Conservation (phyloP, 1,140 invertebrate species). For the Aphaenogaster ashmeadi region DNA sequence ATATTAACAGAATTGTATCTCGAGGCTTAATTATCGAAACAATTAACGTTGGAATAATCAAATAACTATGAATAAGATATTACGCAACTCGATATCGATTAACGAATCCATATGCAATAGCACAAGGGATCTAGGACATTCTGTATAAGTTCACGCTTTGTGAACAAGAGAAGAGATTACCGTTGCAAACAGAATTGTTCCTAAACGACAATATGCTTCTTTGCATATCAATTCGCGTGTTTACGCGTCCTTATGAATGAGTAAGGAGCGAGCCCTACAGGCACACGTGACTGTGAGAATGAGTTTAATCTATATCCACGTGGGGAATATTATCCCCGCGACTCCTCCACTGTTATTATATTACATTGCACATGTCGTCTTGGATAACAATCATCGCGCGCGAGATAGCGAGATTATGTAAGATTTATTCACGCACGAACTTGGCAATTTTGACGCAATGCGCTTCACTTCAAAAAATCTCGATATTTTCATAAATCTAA, state of each 20-base stretch:
- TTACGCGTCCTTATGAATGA: slow-evolving; percentile 17
- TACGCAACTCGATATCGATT: not conserved
- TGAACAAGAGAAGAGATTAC: not conserved
- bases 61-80: not conserved
- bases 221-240: slow-evolving; percentile 17
- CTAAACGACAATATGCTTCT: not conserved
- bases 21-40: not conserved
- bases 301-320: slow-evolving; percentile 4
- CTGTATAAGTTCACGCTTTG: not conserved
- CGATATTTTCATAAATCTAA: not conserved
- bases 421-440: not conserved
- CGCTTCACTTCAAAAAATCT: not conserved
- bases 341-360: not conserved
- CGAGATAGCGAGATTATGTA: not conserved
- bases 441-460: not conserved
- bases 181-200: not conserved
- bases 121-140: not conserved
- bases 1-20: not conserved
- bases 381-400: not conserved
- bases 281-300: slow-evolving; percentile 20
- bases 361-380: not conserved
- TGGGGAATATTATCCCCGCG: slow-evolving; percentile 3
- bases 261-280: not conserved
- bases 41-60: not conserved
- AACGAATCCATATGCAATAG: not conserved